Evolutionary conservation across 2,113 vertebrate genomes (phyloP).

Genomic region (Gnathonemus longibarbis): DNA sequence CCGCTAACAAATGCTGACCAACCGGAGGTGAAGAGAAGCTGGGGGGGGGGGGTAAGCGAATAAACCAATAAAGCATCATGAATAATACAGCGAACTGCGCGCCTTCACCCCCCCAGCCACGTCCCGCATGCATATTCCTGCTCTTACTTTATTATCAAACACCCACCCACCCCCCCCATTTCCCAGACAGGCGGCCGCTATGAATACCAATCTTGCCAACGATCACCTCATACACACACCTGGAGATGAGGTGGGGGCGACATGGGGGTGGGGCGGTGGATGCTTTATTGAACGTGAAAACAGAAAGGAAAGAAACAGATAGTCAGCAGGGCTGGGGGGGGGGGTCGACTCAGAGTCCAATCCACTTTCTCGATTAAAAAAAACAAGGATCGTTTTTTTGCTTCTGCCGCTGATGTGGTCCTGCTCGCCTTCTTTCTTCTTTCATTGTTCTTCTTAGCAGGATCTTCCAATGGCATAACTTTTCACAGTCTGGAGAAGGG

Average conservation of each 20-base stretch:
- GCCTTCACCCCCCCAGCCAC: constrained; percentile 58
- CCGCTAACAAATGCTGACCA: neutral
- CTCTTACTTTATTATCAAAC: constrained; percentile 34
- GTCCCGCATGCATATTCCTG: constrained; percentile 52
- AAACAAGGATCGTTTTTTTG: constrained; percentile 39
- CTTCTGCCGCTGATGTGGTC: neutral
- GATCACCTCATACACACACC: constrained; percentile 71
- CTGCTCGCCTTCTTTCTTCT: neutral
- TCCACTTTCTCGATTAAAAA: constrained; percentile 71
- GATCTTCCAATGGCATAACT: constrained; percentile 39
- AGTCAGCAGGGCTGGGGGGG: constrained; percentile 15
- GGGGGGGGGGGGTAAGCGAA: constrained; percentile 27
- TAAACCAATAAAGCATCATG: constrained; percentile 69
- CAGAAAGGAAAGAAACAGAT: constrained; percentile 23
- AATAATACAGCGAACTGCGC: constrained; percentile 65
- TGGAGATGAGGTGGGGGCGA: constrained; percentile 57
- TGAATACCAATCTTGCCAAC: constrained; percentile 64
- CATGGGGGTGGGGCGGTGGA: constrained; percentile 26
- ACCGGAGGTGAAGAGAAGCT: too few relatives aligned
- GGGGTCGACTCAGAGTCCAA: constrained; percentile 66
- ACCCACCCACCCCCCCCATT: neutral
- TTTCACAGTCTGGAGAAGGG: neutral
- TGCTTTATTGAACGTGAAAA: constrained; percentile 62
- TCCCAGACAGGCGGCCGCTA: constrained; percentile 58
- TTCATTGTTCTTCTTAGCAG: neutral